Conservation (phyloP, 2,888 invertebrate species). For the Phorcus lineatus region DNA sequence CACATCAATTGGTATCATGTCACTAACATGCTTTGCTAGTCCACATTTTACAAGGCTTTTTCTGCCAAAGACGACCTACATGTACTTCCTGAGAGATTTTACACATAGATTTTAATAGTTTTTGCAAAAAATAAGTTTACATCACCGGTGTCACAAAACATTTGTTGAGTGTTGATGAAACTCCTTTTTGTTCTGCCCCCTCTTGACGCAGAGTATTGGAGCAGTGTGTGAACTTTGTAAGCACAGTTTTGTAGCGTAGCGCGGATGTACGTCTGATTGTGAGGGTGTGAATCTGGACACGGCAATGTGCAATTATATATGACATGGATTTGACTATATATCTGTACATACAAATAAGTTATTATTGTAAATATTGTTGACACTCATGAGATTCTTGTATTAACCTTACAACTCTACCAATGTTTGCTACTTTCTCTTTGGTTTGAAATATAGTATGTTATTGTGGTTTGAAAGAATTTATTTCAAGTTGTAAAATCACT, state of each 20-base stretch:
- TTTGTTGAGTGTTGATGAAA: no score
- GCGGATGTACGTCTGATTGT: constrained; percentile 12
- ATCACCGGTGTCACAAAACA: no score
- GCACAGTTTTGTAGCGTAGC: constrained; percentile 19
- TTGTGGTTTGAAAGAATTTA: constrained; percentile 18
- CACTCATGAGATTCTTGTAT: neutral
- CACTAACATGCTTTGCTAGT: no score
- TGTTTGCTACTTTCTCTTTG: constrained; percentile 11
- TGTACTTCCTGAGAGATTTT: no score
- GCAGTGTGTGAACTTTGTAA: neutral
- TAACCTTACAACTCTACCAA: neutral
- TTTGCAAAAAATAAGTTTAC: no score
- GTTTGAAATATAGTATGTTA: constrained; percentile 21
- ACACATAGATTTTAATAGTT: no score
- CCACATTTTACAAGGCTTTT: no score
- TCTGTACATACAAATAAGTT: constrained; percentile 26
- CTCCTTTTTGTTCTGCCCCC: no score
- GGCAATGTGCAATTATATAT: neutral
- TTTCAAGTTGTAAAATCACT: constrained; percentile 13
- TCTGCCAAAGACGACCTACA: no score
- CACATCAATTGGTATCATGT: no score
- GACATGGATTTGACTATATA: constrained; percentile 10
- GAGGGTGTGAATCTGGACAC: neutral
- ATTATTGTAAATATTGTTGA: constrained; percentile 20
- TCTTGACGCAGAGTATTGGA: no score